These are phyloP conservation scores for Manis crassicaudata DNA, from an alignment of 2,797 vertebrate genomes.

Conservation along the genomic window DNA sequence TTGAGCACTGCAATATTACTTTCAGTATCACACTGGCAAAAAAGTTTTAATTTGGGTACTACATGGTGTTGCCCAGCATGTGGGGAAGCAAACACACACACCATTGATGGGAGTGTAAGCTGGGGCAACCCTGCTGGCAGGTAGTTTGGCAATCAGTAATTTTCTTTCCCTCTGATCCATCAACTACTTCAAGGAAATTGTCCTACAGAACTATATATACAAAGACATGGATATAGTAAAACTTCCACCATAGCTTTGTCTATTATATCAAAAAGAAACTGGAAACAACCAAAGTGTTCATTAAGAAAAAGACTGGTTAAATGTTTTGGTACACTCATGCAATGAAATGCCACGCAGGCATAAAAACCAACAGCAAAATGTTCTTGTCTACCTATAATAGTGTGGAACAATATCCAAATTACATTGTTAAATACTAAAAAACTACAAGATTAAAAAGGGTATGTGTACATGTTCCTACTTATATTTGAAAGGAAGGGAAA, in stretches of 20 bases:
- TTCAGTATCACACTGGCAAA: constrained; percentile 19
- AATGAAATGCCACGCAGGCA: neutral
- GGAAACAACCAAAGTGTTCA: constrained; percentile 13
- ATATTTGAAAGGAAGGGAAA: neutral
- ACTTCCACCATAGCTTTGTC: neutral
- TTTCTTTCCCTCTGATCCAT: neutral
- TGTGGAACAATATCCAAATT: neutral
- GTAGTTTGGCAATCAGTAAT: neutral
- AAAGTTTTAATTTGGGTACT: neutral
- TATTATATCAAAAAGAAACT: neutral
- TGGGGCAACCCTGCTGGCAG: neutral
- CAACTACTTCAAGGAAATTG: neutral
- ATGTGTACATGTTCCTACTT: neutral
- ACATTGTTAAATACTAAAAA: neutral
- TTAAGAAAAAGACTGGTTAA: neutral
- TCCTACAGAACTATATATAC: neutral
- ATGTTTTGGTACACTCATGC: neutral
- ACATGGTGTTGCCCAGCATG: neutral
- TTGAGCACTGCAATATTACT: neutral
- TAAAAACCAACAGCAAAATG: neutral
- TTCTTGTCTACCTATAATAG: neutral
- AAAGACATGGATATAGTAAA: neutral
- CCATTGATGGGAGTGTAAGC: neutral
- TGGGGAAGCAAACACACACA: neutral
- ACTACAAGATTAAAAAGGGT: neutral